Evolutionary conservation across 2,888 invertebrate species (phyloP), one percentile per base, ranked within the genome.

Genomic region (Julus scandinavius): DNA sequence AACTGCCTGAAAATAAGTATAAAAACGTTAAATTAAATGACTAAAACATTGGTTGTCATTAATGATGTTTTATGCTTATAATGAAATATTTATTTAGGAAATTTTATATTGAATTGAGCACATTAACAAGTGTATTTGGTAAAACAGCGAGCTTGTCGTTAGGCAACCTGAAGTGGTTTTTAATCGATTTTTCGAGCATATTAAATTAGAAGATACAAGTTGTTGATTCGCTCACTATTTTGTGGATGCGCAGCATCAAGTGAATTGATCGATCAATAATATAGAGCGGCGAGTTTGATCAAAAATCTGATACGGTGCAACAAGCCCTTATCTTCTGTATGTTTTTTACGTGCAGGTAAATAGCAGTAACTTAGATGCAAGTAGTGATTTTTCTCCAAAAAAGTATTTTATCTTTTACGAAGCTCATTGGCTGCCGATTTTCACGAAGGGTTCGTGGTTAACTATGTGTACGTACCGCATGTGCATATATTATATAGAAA

Each of bases 181-280:
- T 63, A 63, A 63, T 63, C 63, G 63, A 63, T 63, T 63, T 63
- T 63, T 20, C 63, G 17, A 63, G 17, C 63, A 63, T 63, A 58
- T 58, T 63, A 63, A 63, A 6, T 63, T 63, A 63, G 63, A 63
- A n/a, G 20, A 15, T 63, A 63, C 63, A 20, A 63, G 63, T 20
- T 63, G 63, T 63, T 63, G 63, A 63, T 63, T n/a, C 63, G 63
- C 20, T 6, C 20, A 63, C 20, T 63, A 63, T 13, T 63, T 63
- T 3, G 63, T 7, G 20, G 63, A 63, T 63, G 20, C 63, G 63
- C 63, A 63, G 63, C 63, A 63, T 63, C 63, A 63, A 63, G 63
- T 63, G 63, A 63, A 63, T 20, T 63, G n/a, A 63, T 63, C 63
- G 63, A 63, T 63, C 63, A 63, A 63, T 63, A 63, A 58, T 20